These are phyloP conservation scores for Conus canariensis DNA, from an alignment of 2,888 invertebrate genomes.

Conservation along the genomic window DNA sequence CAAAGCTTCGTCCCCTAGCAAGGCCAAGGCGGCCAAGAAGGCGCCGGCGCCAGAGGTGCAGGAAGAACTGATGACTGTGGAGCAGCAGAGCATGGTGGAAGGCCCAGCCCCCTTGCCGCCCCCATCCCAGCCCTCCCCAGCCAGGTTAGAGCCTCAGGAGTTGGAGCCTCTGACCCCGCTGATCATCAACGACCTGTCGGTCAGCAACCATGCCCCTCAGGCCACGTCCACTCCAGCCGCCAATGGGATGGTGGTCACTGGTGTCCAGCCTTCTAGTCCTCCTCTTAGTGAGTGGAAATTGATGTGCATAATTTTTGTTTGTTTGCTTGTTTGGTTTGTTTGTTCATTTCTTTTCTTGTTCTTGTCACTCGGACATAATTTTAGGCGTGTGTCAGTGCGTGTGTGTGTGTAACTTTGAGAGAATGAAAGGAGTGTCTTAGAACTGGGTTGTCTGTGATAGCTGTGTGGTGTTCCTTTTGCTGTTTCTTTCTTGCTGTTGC, in stretches of 20 bases:
- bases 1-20: slow-evolving; percentile 13
- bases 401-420: not conserved
- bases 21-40: not conserved
- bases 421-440: too few relatives aligned
- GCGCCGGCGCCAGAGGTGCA: not conserved
- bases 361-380: not conserved
- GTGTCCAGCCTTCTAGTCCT: slow-evolving; percentile 55
- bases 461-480: too few relatives aligned
- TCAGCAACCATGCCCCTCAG: slow-evolving; percentile 58
- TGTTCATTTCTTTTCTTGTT: not conserved
- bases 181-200: slow-evolving; percentile 51
- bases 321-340: not conserved
- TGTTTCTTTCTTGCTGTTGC: too few relatives aligned
- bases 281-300: slow-evolving; percentile 53
- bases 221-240: slow-evolving; percentile 72
- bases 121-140: slow-evolving; percentile 44
- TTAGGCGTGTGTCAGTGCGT: not conserved
- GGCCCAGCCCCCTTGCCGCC: not conserved
- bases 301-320: not conserved
- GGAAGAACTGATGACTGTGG: slow-evolving; percentile 33
- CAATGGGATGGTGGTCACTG: slow-evolving; percentile 63
- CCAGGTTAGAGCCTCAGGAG: slow-evolving; percentile 45
- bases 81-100: not conserved
- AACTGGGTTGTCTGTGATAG: not conserved
- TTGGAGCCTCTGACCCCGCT: slow-evolving; percentile 65